Evolutionary conservation across 2,888 invertebrate species (phyloP), one percentile per base, ranked within the genome.

Genomic region (Acleris sparsana): DNA sequence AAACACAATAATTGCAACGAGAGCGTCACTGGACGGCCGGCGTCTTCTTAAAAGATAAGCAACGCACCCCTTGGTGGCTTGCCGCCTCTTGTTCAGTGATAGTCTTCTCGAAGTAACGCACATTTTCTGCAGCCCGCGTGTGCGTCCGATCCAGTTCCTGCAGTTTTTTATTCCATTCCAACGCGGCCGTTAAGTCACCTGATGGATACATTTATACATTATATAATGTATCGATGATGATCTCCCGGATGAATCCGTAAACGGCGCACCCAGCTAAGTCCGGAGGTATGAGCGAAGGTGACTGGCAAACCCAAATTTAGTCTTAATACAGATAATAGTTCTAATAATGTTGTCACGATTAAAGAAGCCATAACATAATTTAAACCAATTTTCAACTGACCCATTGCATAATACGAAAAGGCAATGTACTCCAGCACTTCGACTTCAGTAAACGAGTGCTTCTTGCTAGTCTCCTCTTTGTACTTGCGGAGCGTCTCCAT

Each of bases 381-480:
- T 7, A 6, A 13, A 5, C 2, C 3, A 16, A 18, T 58, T 52
- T 53, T 52, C 16, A 46, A 79, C 88, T 85, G 79, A 96, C 97
- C 97, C 92, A 96, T 94, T 92, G 97, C 96, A 87, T 97, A 99
- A 70, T 97, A 96, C 16, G 98, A 96, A 92, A 98, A 99, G 29
- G 99, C 97, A 70, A 99, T 94, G 86, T 99, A 99, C 86, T 99
- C 99, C 63, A 99, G 90, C 72, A 99, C 96, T 79, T 98, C 97
- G 58, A 95, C 94, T 74, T 96, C 95, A 18, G 94, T 94, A 63
- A 95, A 95, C 20, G 95, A 94, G 20, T 95, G 80, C 0, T 68
- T 46, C 1, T 78, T 75, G 17, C 94, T 93, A 3, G 22, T 11
- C 77, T 96, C 96, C 71, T 94, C 94, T 59, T 95, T 94, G 71